Evolutionary conservation across 2,113 vertebrate genomes (phyloP).

Genomic region (Perca flavescens): DNA sequence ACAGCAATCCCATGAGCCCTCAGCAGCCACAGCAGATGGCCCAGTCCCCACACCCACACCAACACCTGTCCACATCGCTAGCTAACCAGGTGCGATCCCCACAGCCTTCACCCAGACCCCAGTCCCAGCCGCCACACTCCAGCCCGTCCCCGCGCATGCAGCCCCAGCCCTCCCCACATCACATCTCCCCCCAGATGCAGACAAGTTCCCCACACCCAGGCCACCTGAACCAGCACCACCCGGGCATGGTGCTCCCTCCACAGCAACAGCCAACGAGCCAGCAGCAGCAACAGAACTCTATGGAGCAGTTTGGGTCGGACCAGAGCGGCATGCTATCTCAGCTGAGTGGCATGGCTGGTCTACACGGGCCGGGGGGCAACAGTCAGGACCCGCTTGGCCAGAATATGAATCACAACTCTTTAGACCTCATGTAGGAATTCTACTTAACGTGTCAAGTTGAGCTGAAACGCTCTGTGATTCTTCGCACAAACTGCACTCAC

Average conservation of each 20-base stretch:
- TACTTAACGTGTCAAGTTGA: constrained; percentile 51
- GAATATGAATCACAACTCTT: constrained; percentile 94
- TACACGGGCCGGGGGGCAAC: constrained; percentile 90
- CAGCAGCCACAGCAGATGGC: constrained; percentile 65
- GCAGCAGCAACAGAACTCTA: constrained; percentile 92
- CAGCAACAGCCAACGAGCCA: constrained; percentile 85
- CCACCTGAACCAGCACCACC: constrained; percentile 85
- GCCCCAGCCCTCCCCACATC: constrained; percentile 96
- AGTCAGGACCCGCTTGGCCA: constrained; percentile 92
- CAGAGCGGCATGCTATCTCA: constrained; percentile 92
- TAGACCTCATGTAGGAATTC: constrained; percentile 94
- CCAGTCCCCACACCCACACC: constrained; percentile 86
- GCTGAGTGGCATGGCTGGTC: constrained; percentile 92
- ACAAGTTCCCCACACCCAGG: constrained; percentile 95
- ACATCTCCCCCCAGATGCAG: constrained; percentile 96
- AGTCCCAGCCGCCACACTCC: constrained; percentile 96
- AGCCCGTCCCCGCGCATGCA: constrained; percentile 98
- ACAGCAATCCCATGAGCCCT: constrained; percentile 91
- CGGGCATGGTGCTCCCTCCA: constrained; percentile 88
- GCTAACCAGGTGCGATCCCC: constrained; percentile 97
- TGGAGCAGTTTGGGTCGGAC: constrained; percentile 84
- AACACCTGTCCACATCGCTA: constrained; percentile 89
- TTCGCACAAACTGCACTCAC: constrained; percentile 81
- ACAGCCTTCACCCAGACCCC: constrained; percentile 94
- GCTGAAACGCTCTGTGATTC: constrained; percentile 42